A percentile compares a stretch with the other conserved stretches of the same genome.
These are phyloP conservation scores for Neoarius graeffei DNA, from an alignment of 2,113 vertebrate species.

Conservation along the genomic window DNA sequence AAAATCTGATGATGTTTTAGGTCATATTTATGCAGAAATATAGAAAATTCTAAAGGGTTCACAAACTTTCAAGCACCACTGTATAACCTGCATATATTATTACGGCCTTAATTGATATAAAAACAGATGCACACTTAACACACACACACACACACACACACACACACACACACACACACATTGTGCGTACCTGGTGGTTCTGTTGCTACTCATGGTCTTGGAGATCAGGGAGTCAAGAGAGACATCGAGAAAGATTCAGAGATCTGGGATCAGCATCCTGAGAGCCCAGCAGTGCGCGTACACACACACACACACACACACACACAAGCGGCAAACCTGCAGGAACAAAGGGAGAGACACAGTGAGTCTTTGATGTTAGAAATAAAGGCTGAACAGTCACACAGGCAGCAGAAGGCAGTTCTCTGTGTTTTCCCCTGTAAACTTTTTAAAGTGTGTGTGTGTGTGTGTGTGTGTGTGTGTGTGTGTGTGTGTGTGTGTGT, in stretches of 20 bases:
- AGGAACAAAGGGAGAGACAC: slow-evolving; percentile 29
- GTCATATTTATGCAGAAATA: no score
- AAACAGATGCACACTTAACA: neutral
- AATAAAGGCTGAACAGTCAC: neutral
- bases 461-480: no score
- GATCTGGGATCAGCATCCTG: slow-evolving; percentile 55
- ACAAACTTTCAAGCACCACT: no score
- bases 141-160: no score
- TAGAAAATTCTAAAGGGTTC: no score
- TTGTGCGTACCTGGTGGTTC: slow-evolving; percentile 64
- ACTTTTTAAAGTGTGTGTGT: slow-evolving; percentile 18
- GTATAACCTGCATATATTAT: neutral
- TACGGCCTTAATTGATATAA: neutral
- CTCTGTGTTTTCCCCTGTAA: neutral
- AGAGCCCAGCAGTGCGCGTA: neutral
- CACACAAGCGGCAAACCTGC: slow-evolving; percentile 32
- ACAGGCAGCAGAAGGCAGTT: neutral
- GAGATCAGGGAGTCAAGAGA: slow-evolving; percentile 42
- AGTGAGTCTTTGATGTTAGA: neutral
- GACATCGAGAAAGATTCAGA: slow-evolving; percentile 35
- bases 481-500: no score
- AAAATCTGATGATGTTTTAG: no score
- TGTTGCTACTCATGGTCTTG: slow-evolving; percentile 72
- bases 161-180: no score
- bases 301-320: slow-evolving; percentile 18